phyloP scores from a whole-genome alignment of 2,113 vertebrate genomes.

The Thryonomys swinderianus region DNA sequence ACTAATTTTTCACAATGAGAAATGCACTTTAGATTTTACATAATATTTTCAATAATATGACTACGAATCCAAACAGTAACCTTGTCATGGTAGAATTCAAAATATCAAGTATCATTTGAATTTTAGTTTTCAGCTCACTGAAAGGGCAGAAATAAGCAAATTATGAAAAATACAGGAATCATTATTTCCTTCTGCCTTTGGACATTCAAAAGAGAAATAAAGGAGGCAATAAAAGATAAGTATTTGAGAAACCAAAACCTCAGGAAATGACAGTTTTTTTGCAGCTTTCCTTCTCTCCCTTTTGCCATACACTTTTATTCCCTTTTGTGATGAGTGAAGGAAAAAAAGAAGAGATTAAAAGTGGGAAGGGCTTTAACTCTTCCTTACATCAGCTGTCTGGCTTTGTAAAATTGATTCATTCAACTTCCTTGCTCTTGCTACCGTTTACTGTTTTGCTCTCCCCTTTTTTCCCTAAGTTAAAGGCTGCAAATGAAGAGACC shows the following conservation, averaged over 20 bases:
- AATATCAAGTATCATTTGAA: neutral
- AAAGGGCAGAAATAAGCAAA: constrained; percentile 3
- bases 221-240: constrained; percentile 26
- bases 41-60: neutral
- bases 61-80: constrained; percentile 15
- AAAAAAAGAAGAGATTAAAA: neutral
- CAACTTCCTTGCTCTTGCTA: neutral
- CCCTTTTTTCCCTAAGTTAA: neutral
- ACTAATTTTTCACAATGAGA: constrained; percentile 17
- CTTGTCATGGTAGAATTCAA: neutral
- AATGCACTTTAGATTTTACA: neutral
- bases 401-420: neutral
- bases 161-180: neutral
- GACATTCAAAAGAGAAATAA: constrained; percentile 20
- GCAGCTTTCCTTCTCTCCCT: neutral
- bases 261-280: neutral
- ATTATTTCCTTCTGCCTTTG: neutral
- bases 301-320: neutral
- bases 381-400: neutral
- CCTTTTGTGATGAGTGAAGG: neutral
- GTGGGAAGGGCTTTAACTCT: neutral
- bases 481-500: neutral
- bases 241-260: constrained; percentile 13
- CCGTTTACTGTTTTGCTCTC: neutral
- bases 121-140: constrained; percentile 9